Conservation (phyloP, 2,888 invertebrate species). For the Cylindroiulus punctatus region DNA sequence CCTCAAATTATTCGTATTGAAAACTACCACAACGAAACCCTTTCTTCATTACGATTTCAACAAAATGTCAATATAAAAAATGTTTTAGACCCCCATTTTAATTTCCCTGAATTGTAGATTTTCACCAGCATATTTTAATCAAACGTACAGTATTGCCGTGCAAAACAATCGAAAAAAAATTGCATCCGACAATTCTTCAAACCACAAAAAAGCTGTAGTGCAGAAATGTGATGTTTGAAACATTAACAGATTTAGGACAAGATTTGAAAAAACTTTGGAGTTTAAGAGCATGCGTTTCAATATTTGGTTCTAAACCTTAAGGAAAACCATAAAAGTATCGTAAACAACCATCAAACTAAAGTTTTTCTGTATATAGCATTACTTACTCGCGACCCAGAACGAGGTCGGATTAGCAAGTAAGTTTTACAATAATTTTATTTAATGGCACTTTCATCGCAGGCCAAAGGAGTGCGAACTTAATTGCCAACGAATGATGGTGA, state of each 20-base stretch:
- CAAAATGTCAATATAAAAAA: too few relatives aligned
- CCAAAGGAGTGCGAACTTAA: background rate
- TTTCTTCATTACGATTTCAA: too few relatives aligned
- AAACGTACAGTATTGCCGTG: too few relatives aligned
- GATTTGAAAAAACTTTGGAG: background rate
- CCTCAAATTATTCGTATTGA: too few relatives aligned
- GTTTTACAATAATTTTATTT: conserved; percentile 8
- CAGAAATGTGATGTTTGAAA: background rate
- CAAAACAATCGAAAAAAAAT: background rate
- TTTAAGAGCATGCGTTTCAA: background rate
- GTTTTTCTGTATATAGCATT: background rate
- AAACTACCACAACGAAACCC: too few relatives aligned
- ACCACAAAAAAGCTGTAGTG: background rate
- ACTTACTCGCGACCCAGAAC: conserved; percentile 1
- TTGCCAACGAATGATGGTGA: background rate
- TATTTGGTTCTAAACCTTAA: conserved; percentile 2
- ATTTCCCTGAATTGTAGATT: too few relatives aligned
- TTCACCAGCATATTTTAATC: too few relatives aligned
- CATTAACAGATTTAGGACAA: conserved; percentile 40
- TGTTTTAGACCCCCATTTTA: too few relatives aligned
- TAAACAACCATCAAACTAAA: conserved; percentile 4
- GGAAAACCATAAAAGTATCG: conserved; percentile 29
- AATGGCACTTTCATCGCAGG: background rate
- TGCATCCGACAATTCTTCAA: conserved; percentile 2
- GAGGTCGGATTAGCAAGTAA: background rate